A percentile compares a stretch with the other conserved stretches of the same genome.
Evolutionary conservation across 1,140 invertebrate genomes (phyloP).

Genomic region (Ericerus pela): DNA sequence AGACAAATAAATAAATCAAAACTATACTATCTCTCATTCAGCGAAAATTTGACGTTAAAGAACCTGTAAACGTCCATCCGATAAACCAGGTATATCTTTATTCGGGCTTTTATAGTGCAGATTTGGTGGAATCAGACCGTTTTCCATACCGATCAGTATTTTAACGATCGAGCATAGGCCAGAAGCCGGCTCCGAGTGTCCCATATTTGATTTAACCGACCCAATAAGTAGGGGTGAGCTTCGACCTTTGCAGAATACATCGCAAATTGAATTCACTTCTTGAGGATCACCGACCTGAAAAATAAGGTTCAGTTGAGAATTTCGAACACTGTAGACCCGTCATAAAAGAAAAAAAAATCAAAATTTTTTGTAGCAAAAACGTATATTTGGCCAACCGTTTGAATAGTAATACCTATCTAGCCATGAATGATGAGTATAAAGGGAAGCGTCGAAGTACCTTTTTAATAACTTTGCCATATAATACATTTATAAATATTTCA

Average conservation of each 20-base stretch:
- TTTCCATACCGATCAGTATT: constrained; percentile 79
- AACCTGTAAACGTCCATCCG: constrained; percentile 67
- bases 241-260: constrained; percentile 71
- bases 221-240: constrained; percentile 70
- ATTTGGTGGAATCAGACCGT: constrained; percentile 71
- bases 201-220: constrained; percentile 96
- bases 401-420: no score
- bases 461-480: no score
- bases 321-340: no score
- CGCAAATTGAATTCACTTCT: constrained; percentile 84
- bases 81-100: constrained; percentile 69
- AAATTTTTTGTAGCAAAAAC: no score
- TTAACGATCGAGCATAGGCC: constrained; percentile 80
- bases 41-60: background rate
- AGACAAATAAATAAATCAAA: background rate
- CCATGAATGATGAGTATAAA: no score
- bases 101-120: constrained; percentile 80
- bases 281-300: constrained; percentile 71
- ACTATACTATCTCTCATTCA: background rate
- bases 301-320: no score
- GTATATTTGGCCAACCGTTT: no score
- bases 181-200: constrained; percentile 88
- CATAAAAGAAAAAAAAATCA: no score
- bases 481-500: no score
- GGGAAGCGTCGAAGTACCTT: no score